Evolutionary conservation across 2,888 invertebrate genomes (phyloP).

Genomic region (Coleophora flavipennella): DNA sequence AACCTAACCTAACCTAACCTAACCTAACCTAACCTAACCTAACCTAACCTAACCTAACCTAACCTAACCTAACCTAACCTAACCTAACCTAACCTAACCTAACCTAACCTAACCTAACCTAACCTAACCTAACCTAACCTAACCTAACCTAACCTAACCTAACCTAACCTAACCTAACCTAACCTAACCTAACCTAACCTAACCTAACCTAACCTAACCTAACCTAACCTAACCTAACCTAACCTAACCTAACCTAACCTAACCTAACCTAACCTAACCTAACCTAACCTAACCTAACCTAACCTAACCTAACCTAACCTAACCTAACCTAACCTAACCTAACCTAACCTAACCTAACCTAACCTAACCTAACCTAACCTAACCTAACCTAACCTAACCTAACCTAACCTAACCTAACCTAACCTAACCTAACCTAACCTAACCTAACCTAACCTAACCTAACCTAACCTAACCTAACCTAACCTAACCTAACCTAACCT

Average conservation of each 20-base stretch:
- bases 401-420: conserved; percentile 14
- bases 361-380: conserved; percentile 7
- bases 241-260: conserved; percentile 17
- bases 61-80: conserved; percentile 6
- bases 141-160: conserved; percentile 14
- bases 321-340: conserved; percentile 10
- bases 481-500: conserved; percentile 16
- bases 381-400: conserved; percentile 10
- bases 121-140: conserved; percentile 14
- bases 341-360: conserved; percentile 9
- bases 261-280: conserved; percentile 18
- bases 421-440: conserved; percentile 16
- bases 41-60: conserved; percentile 8
- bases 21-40: conserved; percentile 11
- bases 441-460: conserved; percentile 14
- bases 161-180: conserved; percentile 14
- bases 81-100: conserved; percentile 12
- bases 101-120: conserved; percentile 13
- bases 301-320: conserved; percentile 14
- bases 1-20: conserved; percentile 11
- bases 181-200: conserved; percentile 15
- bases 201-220: conserved; percentile 14
- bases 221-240: conserved; percentile 16
- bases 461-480: conserved; percentile 13
- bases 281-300: conserved; percentile 23